These are phyloP conservation scores for Calycopis cecrops DNA, from an alignment of 1,140 invertebrate species.

Conservation along the genomic window DNA sequence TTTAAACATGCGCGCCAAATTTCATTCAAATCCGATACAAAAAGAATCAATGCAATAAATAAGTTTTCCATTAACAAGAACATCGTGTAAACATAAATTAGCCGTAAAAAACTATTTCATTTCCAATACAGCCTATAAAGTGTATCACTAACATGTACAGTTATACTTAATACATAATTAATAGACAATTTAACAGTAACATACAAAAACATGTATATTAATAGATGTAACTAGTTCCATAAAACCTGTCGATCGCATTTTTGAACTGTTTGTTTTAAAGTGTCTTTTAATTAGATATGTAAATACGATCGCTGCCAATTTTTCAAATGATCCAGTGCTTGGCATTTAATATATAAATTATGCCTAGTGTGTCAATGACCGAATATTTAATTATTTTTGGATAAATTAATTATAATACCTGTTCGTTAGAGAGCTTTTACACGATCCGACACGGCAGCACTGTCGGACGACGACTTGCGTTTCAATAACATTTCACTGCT, in stretches of 20 bases:
- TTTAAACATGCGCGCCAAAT: too few relatives aligned
- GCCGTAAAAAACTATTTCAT: too few relatives aligned
- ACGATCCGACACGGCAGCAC: too few relatives aligned
- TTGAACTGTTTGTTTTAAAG: conserved; percentile 5
- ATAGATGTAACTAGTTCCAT: not conserved
- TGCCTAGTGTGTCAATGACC: conserved; percentile 15
- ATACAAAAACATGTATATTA: not conserved
- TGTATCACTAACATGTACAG: not conserved
- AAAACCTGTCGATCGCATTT: not conserved
- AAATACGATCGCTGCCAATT: conserved; percentile 1
- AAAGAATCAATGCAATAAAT: too few relatives aligned
- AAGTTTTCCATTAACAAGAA: too few relatives aligned
- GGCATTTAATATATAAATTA: conserved; percentile 1
- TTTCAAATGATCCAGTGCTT: conserved; percentile 2
- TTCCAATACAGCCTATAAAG: too few relatives aligned
- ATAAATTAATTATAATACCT: too few relatives aligned
- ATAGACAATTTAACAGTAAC: not conserved
- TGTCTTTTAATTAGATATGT: conserved; percentile 7
- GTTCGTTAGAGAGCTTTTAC: too few relatives aligned
- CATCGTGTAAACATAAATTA: too few relatives aligned
- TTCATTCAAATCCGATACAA: too few relatives aligned
- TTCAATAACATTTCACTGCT: too few relatives aligned
- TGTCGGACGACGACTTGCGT: too few relatives aligned
- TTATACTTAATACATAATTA: conserved; percentile 7
- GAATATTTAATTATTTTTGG: not conserved